These are phyloP conservation scores for Mythimna lalbum DNA, from an alignment of 2,888 invertebrate genomes.

Conservation along the genomic window DNA sequence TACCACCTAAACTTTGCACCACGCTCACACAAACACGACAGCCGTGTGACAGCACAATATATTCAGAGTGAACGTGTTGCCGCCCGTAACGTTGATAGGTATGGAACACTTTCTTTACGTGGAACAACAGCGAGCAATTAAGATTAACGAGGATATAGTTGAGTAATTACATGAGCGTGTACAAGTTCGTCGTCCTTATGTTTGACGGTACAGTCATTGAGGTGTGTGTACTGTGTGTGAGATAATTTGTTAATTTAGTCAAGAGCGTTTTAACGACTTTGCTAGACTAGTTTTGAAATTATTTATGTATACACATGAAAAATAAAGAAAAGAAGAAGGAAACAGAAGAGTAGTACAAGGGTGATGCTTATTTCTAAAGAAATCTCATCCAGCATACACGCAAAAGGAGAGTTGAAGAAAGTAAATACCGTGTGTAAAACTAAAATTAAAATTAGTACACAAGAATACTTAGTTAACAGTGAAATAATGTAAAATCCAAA, in stretches of 20 bases:
- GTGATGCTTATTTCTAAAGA: too few relatives aligned
- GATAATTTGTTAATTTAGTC: conserved; percentile 9
- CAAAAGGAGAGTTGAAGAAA: too few relatives aligned
- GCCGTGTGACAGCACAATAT: conserved; percentile 51
- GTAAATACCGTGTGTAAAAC: too few relatives aligned
- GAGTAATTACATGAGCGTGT: conserved; percentile 40
- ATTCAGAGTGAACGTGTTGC: conserved; percentile 48
- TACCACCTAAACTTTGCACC: background rate
- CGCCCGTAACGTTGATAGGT: conserved; percentile 37
- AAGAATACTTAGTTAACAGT: too few relatives aligned
- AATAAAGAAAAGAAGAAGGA: too few relatives aligned
- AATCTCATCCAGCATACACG: too few relatives aligned
- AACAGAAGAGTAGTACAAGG: too few relatives aligned
- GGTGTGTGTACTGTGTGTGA: background rate
- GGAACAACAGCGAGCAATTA: conserved; percentile 37
- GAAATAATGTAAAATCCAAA: too few relatives aligned
- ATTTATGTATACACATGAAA: too few relatives aligned
- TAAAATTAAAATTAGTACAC: too few relatives aligned
- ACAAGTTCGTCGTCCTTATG: conserved; percentile 10
- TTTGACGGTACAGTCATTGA: background rate
- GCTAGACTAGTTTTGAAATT: background rate
- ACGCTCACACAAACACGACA: conserved; percentile 36
- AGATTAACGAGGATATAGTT: conserved; percentile 43
- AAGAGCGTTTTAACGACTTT: background rate
- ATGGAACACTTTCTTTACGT: conserved; percentile 39